phyloP scores from a whole-genome alignment of 2,797 vertebrate genomes.

The Diplodus sargus region DNA sequence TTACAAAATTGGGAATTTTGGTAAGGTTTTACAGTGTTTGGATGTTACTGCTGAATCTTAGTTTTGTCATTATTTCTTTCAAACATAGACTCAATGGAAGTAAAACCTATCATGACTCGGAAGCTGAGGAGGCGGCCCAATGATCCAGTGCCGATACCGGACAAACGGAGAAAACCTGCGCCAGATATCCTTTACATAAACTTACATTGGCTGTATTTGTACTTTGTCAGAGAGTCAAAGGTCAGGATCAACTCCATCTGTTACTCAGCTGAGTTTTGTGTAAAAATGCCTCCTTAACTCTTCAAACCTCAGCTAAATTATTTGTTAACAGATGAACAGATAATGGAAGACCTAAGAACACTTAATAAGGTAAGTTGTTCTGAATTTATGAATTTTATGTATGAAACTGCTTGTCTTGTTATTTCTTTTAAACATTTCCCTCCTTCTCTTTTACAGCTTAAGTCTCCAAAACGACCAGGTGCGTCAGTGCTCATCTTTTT shows the following conservation, averaged over 20 bases:
- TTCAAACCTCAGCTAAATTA: conserved; percentile 95
- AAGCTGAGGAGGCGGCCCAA: conserved; percentile 96
- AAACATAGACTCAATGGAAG: conserved; percentile 96
- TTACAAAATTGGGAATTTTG: background rate
- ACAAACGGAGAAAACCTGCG: conserved; percentile 97
- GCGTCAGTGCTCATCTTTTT: conserved; percentile 56
- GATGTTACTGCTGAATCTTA: conserved; percentile 5
- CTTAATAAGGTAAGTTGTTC: conserved; percentile 91
- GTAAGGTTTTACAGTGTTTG: background rate
- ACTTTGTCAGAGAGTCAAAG: background rate
- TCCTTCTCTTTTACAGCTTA: conserved; percentile 87
- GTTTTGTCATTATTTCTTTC: conserved; percentile 29
- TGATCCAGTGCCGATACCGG: conserved; percentile 97
- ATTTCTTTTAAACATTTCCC: conserved; percentile 47
- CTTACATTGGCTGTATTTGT: background rate
- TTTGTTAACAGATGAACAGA: conserved; percentile 97
- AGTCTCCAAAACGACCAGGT: conserved; percentile 98
- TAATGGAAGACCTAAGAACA: conserved; percentile 97
- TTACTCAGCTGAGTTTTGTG: background rate
- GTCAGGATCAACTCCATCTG: background rate
- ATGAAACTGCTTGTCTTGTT: background rate
- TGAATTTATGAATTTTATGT: background rate
- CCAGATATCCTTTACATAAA: conserved; percentile 93
- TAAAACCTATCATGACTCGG: conserved; percentile 98
- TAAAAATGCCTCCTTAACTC: conserved; percentile 81